These are phyloP conservation scores for Phorcus lineatus DNA, from an alignment of 2,888 invertebrate species.

Conservation along the genomic window DNA sequence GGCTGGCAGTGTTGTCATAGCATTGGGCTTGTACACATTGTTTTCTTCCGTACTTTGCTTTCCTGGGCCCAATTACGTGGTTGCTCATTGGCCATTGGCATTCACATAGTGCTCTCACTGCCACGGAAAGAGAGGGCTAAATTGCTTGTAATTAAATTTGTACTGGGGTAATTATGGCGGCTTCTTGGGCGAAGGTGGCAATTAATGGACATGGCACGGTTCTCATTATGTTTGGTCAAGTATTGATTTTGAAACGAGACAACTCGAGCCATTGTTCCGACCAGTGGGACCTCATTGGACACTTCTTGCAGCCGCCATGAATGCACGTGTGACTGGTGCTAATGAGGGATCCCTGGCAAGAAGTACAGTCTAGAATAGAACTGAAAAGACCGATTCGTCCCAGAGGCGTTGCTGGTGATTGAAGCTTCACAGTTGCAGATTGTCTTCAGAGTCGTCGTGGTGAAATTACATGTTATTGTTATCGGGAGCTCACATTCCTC, in stretches of 20 bases:
- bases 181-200: background rate
- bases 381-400: too few species aligned
- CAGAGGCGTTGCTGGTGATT: too few species aligned
- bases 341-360: background rate
- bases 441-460: too few species aligned
- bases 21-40: background rate
- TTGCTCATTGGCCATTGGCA: background rate
- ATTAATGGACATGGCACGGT: background rate
- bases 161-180: background rate
- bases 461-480: too few species aligned
- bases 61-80: background rate
- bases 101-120: background rate
- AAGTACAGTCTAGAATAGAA: background rate
- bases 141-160: constrained; percentile 15
- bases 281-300: background rate
- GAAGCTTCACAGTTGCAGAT: too few species aligned
- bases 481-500: too few species aligned
- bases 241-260: background rate
- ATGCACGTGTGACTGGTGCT: background rate
- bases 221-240: background rate
- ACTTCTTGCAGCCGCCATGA: background rate
- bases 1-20: background rate
- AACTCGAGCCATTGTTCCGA: background rate
- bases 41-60: background rate
- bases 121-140: background rate